Conservation (phyloP, 2,797 vertebrate genomes). For the Haliaeetus vocifer region DNA sequence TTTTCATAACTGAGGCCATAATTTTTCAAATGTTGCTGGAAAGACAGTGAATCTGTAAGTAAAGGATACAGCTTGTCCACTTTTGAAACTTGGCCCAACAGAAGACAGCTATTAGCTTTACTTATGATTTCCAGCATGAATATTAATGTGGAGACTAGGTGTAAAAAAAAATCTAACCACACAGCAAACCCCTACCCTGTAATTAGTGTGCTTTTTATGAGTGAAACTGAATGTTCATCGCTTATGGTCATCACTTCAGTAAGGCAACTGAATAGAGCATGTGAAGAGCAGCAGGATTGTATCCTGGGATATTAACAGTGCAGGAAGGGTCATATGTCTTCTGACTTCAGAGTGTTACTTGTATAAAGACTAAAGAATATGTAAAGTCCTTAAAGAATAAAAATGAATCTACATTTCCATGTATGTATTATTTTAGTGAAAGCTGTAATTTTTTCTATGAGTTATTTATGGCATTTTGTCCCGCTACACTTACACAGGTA, state of each 20-base stretch:
- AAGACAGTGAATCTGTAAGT: neutral
- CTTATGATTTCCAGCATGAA: neutral
- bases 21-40: neutral
- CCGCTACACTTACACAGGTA: rapidly evolving
- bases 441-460: neutral
- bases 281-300: neutral
- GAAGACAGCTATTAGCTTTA: neutral
- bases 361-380: neutral
- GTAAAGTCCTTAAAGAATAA: neutral
- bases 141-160: neutral
- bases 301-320: neutral
- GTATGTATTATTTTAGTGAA: neutral
- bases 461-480: neutral
- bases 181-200: neutral
- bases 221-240: neutral
- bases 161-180: neutral
- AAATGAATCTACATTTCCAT: neutral
- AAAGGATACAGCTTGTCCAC: neutral
- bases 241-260: neutral
- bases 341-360: neutral
- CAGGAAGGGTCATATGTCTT: neutral
- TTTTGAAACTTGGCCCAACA: neutral
- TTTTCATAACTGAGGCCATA: neutral
- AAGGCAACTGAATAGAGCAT: neutral
- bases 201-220: neutral